Evolutionary conservation across 2,888 invertebrate species (phyloP).

Genomic region (Crematogaster levior): DNA sequence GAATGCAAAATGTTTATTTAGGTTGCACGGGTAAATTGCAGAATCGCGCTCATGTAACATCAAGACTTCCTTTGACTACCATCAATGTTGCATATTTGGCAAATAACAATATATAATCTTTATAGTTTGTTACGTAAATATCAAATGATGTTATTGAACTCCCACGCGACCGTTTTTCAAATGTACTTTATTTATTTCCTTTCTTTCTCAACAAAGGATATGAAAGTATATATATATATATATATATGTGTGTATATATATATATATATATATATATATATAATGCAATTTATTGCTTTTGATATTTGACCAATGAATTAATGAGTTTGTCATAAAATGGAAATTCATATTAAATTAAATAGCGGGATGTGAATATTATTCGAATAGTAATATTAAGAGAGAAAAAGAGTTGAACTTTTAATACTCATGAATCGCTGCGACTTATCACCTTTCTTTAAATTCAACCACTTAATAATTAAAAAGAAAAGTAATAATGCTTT

Average conservation of each 20-base stretch:
- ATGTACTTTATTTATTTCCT: not conserved
- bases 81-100: not conserved
- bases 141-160: not conserved
- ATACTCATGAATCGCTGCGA: not conserved
- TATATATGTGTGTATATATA: too few relatives aligned
- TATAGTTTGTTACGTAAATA: not conserved
- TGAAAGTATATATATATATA: too few relatives aligned
- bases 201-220: not conserved
- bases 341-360: not conserved
- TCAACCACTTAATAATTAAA: slow-evolving; percentile 17
- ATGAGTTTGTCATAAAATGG: not conserved
- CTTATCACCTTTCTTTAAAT: not conserved
- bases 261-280: too few relatives aligned
- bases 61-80: not conserved
- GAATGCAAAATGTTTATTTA: slow-evolving; percentile 17
- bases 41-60: not conserved
- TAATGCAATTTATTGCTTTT: slow-evolving; percentile 10
- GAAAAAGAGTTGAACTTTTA: not conserved
- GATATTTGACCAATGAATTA: not conserved
- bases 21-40: not conserved
- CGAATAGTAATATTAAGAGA: not conserved
- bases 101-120: not conserved
- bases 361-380: slow-evolving; percentile 7
- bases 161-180: not conserved
- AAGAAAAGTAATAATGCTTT: not conserved